Base-by-base conservation (phyloP, 2,113 vertebrate genomes). In the Notothenia coriiceps region DNA sequence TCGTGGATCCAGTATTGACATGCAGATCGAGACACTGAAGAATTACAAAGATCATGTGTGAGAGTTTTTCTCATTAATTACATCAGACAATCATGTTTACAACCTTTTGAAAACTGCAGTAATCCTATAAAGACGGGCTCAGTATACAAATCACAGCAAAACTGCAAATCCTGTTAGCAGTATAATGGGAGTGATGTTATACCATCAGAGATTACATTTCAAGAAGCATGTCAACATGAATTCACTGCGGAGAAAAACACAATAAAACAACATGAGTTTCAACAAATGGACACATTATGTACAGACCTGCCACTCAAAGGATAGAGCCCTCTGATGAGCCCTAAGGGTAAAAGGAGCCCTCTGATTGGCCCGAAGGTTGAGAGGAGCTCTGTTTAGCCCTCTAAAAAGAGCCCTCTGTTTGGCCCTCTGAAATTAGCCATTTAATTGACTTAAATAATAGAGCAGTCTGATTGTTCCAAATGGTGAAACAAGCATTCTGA, bases 1-100 rank as follows among this genome's bases (percentile, higher is more conserved):
- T 76, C 40, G 65, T 12, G 54, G 60, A 83, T 73, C 51, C 72
- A n/a, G 74, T 82, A 82, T 80, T 75, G 82, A 84, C 85, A 82
- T 66, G 66, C 60, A 86, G 79, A 88, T 85, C 78, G 77, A 74
- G 77, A 59, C 64, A 5, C 15, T 35, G 67, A 70, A 71, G 67
- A 65, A 77, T 86, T 74, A 69, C 25, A 70, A 33, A 85, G 74
- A 85, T 85, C 22, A 43, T 22, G 46, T 43, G 35, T 64, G 59
- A 71, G 70, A 86, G 20, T 65, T 56, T 59, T 65, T 66, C 51
- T 75, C 73, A 54, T 75, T 78, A 85, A 81, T 83, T 79, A 79
- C 52, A 56, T 3, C 52, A 70, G 66, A 59, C 43, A 65, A 71
- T 80, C 56, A 35, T 78, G 82, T 85, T 85, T 85, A 72, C 82